phyloP scores from a whole-genome alignment of 2,797 vertebrate genomes.

The Cossypha niveicapilla region DNA sequence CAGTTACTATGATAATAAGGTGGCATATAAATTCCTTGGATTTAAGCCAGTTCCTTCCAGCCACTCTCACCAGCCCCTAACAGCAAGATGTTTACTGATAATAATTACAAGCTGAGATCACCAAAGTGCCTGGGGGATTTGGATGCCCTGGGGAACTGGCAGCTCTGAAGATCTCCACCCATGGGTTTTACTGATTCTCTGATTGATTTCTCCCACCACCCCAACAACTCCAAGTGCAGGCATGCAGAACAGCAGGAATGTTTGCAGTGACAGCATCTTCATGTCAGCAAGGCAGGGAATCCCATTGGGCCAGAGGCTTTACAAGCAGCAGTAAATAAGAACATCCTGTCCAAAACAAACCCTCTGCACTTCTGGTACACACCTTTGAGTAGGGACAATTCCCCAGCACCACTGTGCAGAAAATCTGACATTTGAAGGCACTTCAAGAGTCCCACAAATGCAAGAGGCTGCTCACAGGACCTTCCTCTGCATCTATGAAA shows the following conservation, averaged over 20 bases:
- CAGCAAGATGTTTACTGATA: not conserved
- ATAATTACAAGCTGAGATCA: constrained; percentile 13
- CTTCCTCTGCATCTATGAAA: not conserved
- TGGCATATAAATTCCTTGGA: not conserved
- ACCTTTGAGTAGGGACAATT: not conserved
- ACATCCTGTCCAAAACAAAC: not conserved
- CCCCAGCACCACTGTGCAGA: not conserved
- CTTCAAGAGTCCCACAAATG: not conserved
- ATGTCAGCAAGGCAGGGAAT: not conserved
- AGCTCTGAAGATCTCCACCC: not conserved
- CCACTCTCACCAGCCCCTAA: not conserved
- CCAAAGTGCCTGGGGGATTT: not conserved
- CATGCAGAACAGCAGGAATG: not conserved
- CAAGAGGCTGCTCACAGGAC: not conserved
- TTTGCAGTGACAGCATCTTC: not conserved
- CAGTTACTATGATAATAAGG: not conserved
- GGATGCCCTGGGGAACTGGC: not conserved
- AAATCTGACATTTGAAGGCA: not conserved
- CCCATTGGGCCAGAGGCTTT: not conserved
- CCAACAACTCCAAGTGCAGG: not conserved
- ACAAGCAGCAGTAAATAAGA: not conserved
- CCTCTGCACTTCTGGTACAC: not conserved
- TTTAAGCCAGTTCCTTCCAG: not conserved
- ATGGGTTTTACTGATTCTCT: not conserved
- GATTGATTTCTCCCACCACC: not conserved